These are phyloP conservation scores for Erebia palarica DNA, from an alignment of 2,888 invertebrate species.

Conservation along the genomic window DNA sequence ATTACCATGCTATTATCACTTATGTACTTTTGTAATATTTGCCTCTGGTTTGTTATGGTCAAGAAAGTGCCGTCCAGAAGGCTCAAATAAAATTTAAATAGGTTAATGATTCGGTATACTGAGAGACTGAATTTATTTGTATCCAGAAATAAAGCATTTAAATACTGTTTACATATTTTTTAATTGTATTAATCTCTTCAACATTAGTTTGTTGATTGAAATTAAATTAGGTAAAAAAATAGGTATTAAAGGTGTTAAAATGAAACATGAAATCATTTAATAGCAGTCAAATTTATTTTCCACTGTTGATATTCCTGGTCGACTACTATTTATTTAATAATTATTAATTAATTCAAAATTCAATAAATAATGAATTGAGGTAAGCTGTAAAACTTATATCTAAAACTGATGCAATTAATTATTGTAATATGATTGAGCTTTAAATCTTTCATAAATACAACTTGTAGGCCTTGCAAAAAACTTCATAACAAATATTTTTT, in stretches of 20 bases:
- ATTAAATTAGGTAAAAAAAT: not conserved
- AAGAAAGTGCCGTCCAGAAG: conserved; percentile 63
- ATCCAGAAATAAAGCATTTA: conserved; percentile 12
- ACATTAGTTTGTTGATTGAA: no score
- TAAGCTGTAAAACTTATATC: conserved; percentile 36
- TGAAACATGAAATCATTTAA: conserved; percentile 34
- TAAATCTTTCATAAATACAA: no score
- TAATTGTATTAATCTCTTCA: no score
- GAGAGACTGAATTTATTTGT: not conserved
- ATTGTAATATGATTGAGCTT: no score
- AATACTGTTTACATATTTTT: no score
- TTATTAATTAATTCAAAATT: conserved; percentile 38
- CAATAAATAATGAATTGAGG: conserved; percentile 51
- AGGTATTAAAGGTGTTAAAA: not conserved
- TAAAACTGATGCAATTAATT: conserved; percentile 19
- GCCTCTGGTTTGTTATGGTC: conserved; percentile 72
- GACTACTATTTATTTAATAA: conserved; percentile 47
- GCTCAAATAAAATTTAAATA: conserved; percentile 62
- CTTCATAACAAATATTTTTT: no score
- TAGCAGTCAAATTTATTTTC: conserved; percentile 56
- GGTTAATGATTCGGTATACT: conserved; percentile 44
- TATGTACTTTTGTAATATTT: conserved; percentile 73
- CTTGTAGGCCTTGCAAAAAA: no score
- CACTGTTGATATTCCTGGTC: conserved; percentile 31
- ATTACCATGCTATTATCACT: conserved; percentile 71